These are phyloP conservation scores for Drosophila melanosoma DNA, from an alignment of 2,888 invertebrate species.

Conservation along the genomic window DNA sequence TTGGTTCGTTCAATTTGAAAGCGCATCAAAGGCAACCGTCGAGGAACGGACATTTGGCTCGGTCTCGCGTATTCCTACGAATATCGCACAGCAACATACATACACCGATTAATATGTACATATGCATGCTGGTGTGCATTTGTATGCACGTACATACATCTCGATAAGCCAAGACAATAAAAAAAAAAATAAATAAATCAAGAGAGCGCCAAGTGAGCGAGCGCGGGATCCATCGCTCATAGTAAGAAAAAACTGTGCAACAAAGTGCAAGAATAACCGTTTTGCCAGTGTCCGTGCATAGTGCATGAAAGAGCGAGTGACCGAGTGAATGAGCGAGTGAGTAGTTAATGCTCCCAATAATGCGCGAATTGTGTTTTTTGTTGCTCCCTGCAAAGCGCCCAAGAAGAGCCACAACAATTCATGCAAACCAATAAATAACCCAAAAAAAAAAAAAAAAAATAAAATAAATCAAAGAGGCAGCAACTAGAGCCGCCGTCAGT, in stretches of 20 bases:
- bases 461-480: background rate
- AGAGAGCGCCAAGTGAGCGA: conserved; percentile 3
- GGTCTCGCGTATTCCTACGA: conserved; percentile 18
- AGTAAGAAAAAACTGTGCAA: conserved; percentile 35
- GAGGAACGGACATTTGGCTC: conserved; percentile 54
- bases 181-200: conserved; percentile 31
- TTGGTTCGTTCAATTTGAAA: conserved; percentile 31
- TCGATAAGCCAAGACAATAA: conserved; percentile 41
- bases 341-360: conserved; percentile 9
- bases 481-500: conserved; percentile 36
- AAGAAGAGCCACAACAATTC: conserved; percentile 21
- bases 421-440: conserved; percentile 13
- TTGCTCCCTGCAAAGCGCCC: conserved; percentile 7
- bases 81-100: conserved; percentile 2
- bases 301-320: conserved; percentile 14
- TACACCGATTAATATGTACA: background rate
- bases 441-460: background rate
- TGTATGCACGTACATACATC: conserved; percentile 7
- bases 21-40: conserved; percentile 14
- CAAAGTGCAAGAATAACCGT: conserved; percentile 57
- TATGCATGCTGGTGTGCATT: conserved; percentile 2
- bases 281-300: conserved; percentile 38
- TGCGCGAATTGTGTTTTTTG: conserved; percentile 11
- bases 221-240: conserved; percentile 19
- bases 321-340: conserved; percentile 5